Percentiles rank a stretch among this genome's conserved stretches.
Evolutionary conservation across 30 jellyfish, hydroid and myxozoan species (phyloP).

Genomic region (Clytia hemisphaerica): DNA sequence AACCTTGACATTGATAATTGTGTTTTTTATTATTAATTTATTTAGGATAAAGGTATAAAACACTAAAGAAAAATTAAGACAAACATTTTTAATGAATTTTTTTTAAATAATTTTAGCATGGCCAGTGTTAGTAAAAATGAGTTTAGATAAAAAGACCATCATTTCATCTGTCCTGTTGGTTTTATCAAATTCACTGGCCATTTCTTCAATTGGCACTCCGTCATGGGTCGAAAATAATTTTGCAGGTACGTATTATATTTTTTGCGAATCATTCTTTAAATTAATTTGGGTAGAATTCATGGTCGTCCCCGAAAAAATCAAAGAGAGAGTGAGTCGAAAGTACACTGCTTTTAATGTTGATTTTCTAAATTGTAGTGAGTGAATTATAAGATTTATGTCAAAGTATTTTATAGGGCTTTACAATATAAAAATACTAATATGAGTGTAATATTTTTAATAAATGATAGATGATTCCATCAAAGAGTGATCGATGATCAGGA

Average conservation of each 20-base stretch:
- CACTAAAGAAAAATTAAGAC: not conserved
- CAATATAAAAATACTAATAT: too few relatives aligned
- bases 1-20: too few relatives aligned
- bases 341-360: too few relatives aligned
- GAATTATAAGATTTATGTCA: too few relatives aligned
- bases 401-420: too few relatives aligned
- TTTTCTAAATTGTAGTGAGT: too few relatives aligned
- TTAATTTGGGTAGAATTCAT: not conserved
- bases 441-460: too few relatives aligned
- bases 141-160: not conserved
- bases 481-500: too few relatives aligned
- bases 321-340: too few relatives aligned
- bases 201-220: conserved; percentile 46
- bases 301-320: too few relatives aligned
- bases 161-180: conserved; percentile 24
- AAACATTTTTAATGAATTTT: not conserved
- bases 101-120: not conserved
- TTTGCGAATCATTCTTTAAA: not conserved
- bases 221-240: conserved; percentile 59
- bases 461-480: too few relatives aligned
- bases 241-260: conserved; percentile 40
- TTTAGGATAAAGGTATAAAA: not conserved
- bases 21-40: not conserved
- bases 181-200: conserved; percentile 49
- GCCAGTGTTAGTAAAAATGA: too few relatives aligned